These are phyloP conservation scores for Criorhina ranunculi DNA, from an alignment of 2,888 invertebrate genomes.

Conservation along the genomic window DNA sequence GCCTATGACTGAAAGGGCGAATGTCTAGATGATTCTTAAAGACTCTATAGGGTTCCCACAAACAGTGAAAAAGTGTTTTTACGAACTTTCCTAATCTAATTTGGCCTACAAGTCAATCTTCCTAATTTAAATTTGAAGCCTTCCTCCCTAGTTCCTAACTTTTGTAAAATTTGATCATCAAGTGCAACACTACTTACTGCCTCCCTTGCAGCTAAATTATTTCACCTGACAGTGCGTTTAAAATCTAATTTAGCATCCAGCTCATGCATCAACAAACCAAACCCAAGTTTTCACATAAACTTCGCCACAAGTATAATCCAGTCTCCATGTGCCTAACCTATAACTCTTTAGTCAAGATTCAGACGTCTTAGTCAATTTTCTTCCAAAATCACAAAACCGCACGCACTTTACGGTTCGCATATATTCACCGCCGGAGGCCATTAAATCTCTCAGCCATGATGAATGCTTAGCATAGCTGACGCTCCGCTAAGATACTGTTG, in stretches of 20 bases:
- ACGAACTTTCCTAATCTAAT: no score
- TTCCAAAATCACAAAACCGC: conserved; percentile 78
- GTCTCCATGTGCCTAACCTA: not conserved
- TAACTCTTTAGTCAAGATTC: conserved; percentile 18
- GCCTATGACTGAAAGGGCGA: no score
- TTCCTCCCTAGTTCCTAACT: no score
- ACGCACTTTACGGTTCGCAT: conserved; percentile 78
- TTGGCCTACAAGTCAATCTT: no score
- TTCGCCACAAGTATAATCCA: conserved; percentile 56
- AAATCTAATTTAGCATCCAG: conserved; percentile 43
- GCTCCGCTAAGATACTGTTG: conserved; percentile 66
- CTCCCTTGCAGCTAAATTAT: conserved; percentile 27
- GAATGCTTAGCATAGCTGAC: conserved; percentile 77
- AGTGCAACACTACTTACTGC: not conserved
- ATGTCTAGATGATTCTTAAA: no score
- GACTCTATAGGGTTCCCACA: no score
- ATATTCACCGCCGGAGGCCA: conserved; percentile 78
- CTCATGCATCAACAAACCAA: conserved; percentile 30
- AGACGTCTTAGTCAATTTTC: conserved; percentile 78
- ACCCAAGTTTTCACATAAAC: conserved; percentile 33
- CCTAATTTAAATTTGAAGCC: not conserved
- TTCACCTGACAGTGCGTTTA: conserved; percentile 53
- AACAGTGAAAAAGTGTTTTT: no score
- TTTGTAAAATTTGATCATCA: not conserved
- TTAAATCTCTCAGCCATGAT: conserved; percentile 79